phyloP scores from a whole-genome alignment of 2,797 vertebrate genomes.

The Phalloptychus januarius region DNA sequence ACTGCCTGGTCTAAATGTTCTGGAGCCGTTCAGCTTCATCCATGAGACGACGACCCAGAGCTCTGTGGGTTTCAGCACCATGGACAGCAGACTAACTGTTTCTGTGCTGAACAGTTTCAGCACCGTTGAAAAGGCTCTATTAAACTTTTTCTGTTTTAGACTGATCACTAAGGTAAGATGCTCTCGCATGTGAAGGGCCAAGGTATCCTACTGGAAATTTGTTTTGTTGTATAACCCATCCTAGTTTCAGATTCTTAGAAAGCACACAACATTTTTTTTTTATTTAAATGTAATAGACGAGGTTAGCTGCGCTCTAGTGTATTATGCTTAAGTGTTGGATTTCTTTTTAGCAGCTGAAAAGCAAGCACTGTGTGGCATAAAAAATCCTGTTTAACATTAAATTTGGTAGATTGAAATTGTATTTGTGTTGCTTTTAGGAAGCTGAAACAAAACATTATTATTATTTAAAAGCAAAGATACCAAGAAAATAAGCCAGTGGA shows the following conservation, averaged over 20 bases:
- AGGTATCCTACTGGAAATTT: background rate
- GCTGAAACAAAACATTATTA: too few relatives aligned
- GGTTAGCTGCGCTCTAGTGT: background rate
- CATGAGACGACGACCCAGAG: background rate
- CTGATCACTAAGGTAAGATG: background rate
- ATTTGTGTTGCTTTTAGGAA: background rate
- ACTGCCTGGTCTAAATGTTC: background rate
- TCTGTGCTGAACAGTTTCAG: background rate
- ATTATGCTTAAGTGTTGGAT: background rate
- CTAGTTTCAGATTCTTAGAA: background rate
- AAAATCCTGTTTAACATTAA: background rate
- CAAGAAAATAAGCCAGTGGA: too few relatives aligned
- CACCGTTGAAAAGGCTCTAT: background rate
- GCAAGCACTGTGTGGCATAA: background rate
- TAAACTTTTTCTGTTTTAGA: background rate
- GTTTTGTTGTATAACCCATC: background rate
- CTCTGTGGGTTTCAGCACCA: constrained; percentile 9
- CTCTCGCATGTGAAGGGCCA: background rate
- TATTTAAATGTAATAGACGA: background rate
- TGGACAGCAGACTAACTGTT: constrained; percentile 1
- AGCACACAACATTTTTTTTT: background rate
- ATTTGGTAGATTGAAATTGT: background rate
- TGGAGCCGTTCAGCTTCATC: background rate
- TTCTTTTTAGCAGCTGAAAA: background rate
- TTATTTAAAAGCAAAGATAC: too few relatives aligned